A percentile compares a stretch with the other conserved stretches of the same genome.
Evolutionary conservation across 37 sponge, comb jelly and placozoan genomes (phyloP).

Genomic region (Cladorhizidae sp.): DNA sequence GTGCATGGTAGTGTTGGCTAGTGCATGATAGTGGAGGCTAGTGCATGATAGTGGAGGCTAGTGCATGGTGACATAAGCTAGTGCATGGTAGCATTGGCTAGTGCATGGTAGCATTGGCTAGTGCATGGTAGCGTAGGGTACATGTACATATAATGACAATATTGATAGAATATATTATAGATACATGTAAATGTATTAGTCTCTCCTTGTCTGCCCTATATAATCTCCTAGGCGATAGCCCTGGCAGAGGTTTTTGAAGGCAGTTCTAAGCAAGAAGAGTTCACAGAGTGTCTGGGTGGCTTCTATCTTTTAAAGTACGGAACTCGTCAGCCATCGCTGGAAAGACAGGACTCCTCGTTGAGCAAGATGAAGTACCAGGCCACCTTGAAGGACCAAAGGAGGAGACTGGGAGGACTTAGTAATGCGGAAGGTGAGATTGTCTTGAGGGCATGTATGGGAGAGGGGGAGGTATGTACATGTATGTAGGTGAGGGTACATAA

Average conservation of each 20-base stretch:
- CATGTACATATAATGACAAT: too few relatives aligned
- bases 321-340: constrained; percentile 26
- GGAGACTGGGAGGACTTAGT: constrained; percentile 12
- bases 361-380: constrained; percentile 34
- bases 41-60: too few relatives aligned
- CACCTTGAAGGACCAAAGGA: constrained; percentile 5
- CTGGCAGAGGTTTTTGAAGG: constrained; percentile 39
- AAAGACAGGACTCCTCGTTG: constrained; percentile 41
- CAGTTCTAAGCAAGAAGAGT: background rate
- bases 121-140: too few relatives aligned
- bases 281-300: constrained; percentile 8
- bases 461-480: background rate
- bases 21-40: too few relatives aligned
- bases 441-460: background rate
- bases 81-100: too few relatives aligned
- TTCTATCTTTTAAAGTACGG: constrained; percentile 64
- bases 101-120: too few relatives aligned
- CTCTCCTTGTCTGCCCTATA: constrained; percentile 1
- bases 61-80: too few relatives aligned
- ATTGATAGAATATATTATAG: too few relatives aligned
- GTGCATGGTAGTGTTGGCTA: too few relatives aligned
- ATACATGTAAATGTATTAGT: background rate
- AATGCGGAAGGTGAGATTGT: background rate
- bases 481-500: background rate
- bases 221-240: constrained; percentile 36